These are phyloP conservation scores for Hemiscyllium ocellatum DNA, from an alignment of 2,113 vertebrate species.

Conservation along the genomic window DNA sequence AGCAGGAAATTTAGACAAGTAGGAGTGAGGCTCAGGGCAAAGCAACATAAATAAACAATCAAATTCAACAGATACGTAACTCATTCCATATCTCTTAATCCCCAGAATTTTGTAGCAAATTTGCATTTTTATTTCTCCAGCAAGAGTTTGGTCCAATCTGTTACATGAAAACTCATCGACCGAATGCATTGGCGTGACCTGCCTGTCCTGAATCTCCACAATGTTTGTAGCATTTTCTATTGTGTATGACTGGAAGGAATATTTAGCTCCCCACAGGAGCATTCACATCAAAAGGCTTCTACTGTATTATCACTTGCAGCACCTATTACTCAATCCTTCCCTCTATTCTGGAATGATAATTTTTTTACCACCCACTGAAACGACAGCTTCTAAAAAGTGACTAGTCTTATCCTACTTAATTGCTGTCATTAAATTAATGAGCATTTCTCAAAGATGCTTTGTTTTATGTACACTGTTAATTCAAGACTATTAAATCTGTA, in stretches of 20 bases:
- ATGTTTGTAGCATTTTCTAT: neutral
- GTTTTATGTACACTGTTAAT: slow-evolving; percentile 29
- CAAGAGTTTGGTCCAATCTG: neutral
- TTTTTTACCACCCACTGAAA: slow-evolving; percentile 23
- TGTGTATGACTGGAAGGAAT: neutral
- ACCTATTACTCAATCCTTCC: neutral
- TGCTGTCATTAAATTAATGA: slow-evolving; percentile 29
- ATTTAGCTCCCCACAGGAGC: neutral
- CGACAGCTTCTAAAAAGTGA: slow-evolving; percentile 5
- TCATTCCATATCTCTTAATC: neutral
- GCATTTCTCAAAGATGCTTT: slow-evolving; percentile 12
- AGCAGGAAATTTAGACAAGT: neutral
- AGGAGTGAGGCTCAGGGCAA: neutral
- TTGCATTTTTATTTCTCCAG: neutral
- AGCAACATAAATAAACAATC: neutral
- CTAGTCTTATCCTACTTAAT: slow-evolving; percentile 28
- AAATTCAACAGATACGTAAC: neutral
- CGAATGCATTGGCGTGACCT: neutral
- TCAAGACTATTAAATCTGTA: neutral
- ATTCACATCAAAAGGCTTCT: neutral
- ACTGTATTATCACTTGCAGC: neutral
- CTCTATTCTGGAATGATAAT: neutral
- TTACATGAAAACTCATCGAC: neutral
- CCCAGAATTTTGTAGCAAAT: neutral
- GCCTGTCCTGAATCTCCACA: neutral